These are phyloP conservation scores for Nomada ruficornis DNA, from an alignment of 2,888 invertebrate species.

Conservation along the genomic window DNA sequence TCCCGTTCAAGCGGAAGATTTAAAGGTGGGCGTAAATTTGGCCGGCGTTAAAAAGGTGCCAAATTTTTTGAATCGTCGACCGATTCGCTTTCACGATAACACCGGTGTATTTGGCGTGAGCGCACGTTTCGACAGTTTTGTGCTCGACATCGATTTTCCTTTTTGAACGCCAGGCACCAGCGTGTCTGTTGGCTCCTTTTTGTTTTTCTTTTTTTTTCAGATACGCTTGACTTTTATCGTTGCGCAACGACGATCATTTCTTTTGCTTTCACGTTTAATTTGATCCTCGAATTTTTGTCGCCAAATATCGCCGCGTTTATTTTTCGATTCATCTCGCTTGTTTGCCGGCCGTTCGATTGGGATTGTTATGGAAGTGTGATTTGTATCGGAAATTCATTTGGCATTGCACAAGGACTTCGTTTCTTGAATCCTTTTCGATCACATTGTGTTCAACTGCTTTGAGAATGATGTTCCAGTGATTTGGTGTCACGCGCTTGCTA, in stretches of 20 bases:
- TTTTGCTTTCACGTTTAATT: constrained; percentile 1
- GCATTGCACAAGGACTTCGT: background rate
- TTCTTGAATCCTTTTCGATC: background rate
- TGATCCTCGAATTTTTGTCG: constrained; percentile 3
- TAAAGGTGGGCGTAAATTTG: constrained; percentile 76
- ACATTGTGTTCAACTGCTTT: constrained; percentile 2
- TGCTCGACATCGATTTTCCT: constrained; percentile 25
- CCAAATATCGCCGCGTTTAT: constrained; percentile 3
- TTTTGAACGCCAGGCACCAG: background rate
- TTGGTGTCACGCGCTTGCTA: too few species aligned
- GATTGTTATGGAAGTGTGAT: background rate
- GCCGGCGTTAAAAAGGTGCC: constrained; percentile 76
- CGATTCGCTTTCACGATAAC: constrained; percentile 59
- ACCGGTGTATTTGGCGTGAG: constrained; percentile 36
- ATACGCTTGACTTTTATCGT: constrained; percentile 13
- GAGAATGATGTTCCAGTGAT: too few species aligned
- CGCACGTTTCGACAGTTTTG: constrained; percentile 30
- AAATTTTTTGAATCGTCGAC: constrained; percentile 75
- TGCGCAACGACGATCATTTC: constrained; percentile 25
- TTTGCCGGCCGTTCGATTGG: too few species aligned
- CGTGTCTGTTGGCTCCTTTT: background rate
- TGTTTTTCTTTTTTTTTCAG: background rate
- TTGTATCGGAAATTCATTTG: background rate
- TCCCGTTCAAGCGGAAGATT: constrained; percentile 47
- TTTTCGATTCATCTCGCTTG: background rate